These are phyloP conservation scores for Anthoscopus minutus DNA, from an alignment of 2,113 vertebrate species.

Conservation along the genomic window DNA sequence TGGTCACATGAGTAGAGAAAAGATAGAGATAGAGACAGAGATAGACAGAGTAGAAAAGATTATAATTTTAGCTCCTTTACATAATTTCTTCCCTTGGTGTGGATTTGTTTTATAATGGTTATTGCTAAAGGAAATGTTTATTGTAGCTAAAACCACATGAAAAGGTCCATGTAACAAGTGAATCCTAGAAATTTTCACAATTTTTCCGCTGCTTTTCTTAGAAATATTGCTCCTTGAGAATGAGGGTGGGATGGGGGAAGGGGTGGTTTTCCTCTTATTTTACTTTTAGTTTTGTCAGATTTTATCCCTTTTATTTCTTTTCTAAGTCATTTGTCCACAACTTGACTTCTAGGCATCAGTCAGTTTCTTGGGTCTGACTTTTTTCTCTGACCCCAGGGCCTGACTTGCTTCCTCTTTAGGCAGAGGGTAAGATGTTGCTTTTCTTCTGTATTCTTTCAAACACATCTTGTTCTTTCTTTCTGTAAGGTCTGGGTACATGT, in stretches of 20 bases:
- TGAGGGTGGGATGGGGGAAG: fast-evolving
- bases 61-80: constrained; percentile 20
- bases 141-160: background rate
- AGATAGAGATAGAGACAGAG: too few relatives aligned
- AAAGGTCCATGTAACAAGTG: background rate
- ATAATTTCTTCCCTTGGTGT: background rate
- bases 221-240: background rate
- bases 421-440: background rate
- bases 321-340: background rate
- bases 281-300: background rate
- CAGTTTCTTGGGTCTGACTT: background rate
- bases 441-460: background rate
- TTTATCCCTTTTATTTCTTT: background rate
- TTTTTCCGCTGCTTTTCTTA: background rate
- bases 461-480: background rate
- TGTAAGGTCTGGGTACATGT: background rate
- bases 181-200: background rate
- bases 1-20: background rate
- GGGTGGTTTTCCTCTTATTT: fast-evolving
- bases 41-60: too few relatives aligned
- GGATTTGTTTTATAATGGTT: constrained; percentile 20
- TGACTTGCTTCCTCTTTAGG: background rate
- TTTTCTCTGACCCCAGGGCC: background rate
- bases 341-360: background rate
- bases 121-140: constrained; percentile 1